A percentile compares a stretch with the other conserved stretches of the same genome.
Evolutionary conservation across 1,140 invertebrate genomes (phyloP).

Genomic region (Conus ventricosus): DNA sequence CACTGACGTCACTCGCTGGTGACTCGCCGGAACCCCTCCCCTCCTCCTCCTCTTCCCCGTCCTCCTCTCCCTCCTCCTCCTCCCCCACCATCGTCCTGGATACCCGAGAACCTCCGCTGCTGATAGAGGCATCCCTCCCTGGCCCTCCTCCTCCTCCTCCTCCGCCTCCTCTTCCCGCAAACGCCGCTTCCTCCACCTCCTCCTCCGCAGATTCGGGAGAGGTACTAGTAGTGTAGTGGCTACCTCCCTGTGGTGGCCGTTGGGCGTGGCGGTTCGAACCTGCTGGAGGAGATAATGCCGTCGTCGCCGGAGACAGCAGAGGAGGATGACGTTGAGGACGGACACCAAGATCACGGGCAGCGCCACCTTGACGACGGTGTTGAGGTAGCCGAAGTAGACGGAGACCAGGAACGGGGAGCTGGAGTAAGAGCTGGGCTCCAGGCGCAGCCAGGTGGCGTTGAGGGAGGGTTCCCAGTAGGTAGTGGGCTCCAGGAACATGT

Average conservation of each 20-base stretch:
- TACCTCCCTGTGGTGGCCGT: background rate
- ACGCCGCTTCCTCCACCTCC: background rate
- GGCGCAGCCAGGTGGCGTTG: slow-evolving; percentile 29
- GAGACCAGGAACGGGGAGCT: slow-evolving; percentile 4
- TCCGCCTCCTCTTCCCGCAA: background rate
- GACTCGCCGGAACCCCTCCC: background rate
- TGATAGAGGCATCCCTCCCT: background rate
- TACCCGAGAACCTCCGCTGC: no score
- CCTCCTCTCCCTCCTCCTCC: background rate
- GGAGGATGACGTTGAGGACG: slow-evolving; percentile 34
- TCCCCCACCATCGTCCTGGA: no score
- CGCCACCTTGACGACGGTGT: slow-evolving; percentile 31
- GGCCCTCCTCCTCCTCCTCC: background rate
- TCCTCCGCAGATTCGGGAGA: no score
- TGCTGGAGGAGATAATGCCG: slow-evolving; percentile 26
- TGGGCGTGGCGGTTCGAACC: background rate
- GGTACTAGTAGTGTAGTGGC: background rate
- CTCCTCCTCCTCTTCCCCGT: background rate
- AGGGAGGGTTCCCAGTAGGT: slow-evolving; percentile 35
- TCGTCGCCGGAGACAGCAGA: slow-evolving; percentile 29
- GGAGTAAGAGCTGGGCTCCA: slow-evolving; percentile 24
- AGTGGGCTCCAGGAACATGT: slow-evolving; percentile 27
- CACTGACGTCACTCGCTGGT: slow-evolving; percentile 30
- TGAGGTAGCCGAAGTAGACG: slow-evolving; percentile 40
- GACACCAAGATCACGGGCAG: slow-evolving; percentile 28